phyloP scores from a whole-genome alignment of 2,113 vertebrate genomes.

The Plecotus auritus region DNA sequence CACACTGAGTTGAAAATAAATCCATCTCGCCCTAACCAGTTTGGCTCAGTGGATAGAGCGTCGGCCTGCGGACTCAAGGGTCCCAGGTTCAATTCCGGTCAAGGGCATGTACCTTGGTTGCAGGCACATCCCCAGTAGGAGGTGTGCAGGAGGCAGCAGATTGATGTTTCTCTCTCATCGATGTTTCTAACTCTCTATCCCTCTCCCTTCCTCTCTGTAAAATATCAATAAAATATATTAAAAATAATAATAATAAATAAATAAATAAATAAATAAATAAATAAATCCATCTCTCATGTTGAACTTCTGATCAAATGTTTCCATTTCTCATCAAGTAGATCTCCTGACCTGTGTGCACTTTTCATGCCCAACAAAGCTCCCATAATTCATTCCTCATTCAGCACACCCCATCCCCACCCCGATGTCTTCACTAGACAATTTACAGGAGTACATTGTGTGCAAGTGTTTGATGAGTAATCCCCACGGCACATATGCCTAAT shows the following conservation, averaged over 20 bases:
- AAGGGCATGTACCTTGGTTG: too few relatives aligned
- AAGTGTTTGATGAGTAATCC: background rate
- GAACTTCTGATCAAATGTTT: background rate
- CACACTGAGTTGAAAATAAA: background rate
- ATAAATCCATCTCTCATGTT: background rate
- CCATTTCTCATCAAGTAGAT: background rate
- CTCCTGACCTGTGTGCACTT: background rate
- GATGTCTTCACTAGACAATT: background rate
- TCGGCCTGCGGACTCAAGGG: too few relatives aligned
- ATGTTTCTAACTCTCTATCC: too few relatives aligned
- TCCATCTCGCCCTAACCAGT: too few relatives aligned
- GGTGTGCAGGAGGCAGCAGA: too few relatives aligned
- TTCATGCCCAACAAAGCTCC: background rate
- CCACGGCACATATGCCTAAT: constrained; percentile 14
- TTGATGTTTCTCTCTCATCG: too few relatives aligned
- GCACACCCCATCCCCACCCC: background rate
- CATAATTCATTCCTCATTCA: background rate
- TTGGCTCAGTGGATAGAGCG: too few relatives aligned
- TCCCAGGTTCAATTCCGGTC: too few relatives aligned
- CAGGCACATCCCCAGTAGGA: too few relatives aligned
- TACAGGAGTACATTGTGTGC: background rate
- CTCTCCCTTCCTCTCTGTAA: too few relatives aligned
- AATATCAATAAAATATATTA: too few relatives aligned
- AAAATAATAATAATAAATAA: too few relatives aligned
- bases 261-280: constrained; percentile 5